phyloP scores from a whole-genome alignment of 2,797 vertebrate species.

The Pelochelys cantorii region DNA sequence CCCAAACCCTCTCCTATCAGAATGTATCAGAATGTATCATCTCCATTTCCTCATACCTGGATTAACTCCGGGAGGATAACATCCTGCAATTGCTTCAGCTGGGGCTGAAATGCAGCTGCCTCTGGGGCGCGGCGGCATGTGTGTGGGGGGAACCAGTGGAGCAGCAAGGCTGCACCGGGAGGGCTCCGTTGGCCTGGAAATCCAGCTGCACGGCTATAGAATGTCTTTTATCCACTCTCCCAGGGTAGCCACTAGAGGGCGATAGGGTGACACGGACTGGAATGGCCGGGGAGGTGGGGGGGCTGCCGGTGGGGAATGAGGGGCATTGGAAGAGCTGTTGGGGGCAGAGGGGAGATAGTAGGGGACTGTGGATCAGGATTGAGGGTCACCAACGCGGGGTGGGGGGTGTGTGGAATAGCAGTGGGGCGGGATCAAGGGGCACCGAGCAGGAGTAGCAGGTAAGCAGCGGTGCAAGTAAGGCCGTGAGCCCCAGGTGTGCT shows the following conservation, averaged over 20 bases:
- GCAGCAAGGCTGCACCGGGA: no score
- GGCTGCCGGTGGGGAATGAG: background rate
- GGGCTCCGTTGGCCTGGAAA: background rate
- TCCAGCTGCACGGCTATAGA: background rate
- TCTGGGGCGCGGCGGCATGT: background rate
- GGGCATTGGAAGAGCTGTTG: background rate
- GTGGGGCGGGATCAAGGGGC: no score
- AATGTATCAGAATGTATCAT: background rate
- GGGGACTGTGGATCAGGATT: no score
- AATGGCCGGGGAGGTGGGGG: background rate
- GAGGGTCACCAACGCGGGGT: no score
- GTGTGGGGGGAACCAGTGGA: no score
- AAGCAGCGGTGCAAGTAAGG: no score
- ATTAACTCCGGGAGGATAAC: background rate
- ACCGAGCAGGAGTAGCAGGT: no score
- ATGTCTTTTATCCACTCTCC: background rate
- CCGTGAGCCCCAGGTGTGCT: no score
- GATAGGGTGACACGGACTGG: background rate
- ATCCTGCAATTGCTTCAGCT: accelerated
- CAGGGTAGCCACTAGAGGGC: background rate
- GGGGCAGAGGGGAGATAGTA: no score
- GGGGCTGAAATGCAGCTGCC: background rate
- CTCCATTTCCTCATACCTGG: background rate
- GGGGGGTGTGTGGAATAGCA: no score
- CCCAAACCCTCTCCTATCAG: background rate